Conservation (phyloP, 2,888 invertebrate genomes). For the Pimpla rufipes region DNA sequence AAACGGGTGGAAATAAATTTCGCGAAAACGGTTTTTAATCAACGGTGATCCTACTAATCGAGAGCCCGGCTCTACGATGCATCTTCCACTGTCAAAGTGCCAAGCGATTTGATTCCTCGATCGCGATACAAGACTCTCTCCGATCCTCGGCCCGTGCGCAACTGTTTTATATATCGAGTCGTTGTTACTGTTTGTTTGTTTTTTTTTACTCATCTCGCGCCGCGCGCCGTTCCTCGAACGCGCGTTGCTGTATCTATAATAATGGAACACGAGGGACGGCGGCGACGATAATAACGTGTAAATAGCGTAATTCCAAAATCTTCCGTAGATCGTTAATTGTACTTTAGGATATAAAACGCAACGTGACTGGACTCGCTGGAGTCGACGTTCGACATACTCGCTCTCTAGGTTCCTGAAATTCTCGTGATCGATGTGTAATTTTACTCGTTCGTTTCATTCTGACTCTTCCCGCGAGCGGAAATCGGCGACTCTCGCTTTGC, state of each 20-base stretch:
- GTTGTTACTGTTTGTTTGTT: conserved; percentile 7
- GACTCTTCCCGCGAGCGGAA: conserved; percentile 22
- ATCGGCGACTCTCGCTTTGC: neutral
- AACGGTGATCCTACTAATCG: conserved; percentile 2
- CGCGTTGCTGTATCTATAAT: conserved; percentile 32
- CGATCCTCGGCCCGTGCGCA: conserved; percentile 30
- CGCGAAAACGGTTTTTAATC: conserved; percentile 13
- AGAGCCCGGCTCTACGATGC: conserved; percentile 11
- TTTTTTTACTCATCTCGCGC: neutral
- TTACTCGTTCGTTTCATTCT: conserved; percentile 40
- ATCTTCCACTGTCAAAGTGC: conserved; percentile 67
- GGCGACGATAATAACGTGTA: conserved; percentile 59
- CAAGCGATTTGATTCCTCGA: conserved; percentile 67
- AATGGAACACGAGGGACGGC: conserved; percentile 14
- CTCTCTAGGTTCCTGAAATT: conserved; percentile 67
- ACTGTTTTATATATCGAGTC: conserved; percentile 39
- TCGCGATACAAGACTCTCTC: conserved; percentile 49
- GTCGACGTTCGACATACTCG: conserved; percentile 67
- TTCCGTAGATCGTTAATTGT: conserved; percentile 60
- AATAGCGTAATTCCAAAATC: conserved; percentile 68
- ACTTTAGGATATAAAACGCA: conserved; percentile 54
- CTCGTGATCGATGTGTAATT: conserved; percentile 62
- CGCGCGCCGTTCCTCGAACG: conserved; percentile 14
- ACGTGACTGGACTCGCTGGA: conserved; percentile 61
- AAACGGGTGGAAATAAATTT: conserved; percentile 18